Percentiles rank a stretch among this genome's conserved stretches.
Evolutionary conservation across 2,797 vertebrate species (phyloP).

Genomic region (Sebastes goodei): DNA sequence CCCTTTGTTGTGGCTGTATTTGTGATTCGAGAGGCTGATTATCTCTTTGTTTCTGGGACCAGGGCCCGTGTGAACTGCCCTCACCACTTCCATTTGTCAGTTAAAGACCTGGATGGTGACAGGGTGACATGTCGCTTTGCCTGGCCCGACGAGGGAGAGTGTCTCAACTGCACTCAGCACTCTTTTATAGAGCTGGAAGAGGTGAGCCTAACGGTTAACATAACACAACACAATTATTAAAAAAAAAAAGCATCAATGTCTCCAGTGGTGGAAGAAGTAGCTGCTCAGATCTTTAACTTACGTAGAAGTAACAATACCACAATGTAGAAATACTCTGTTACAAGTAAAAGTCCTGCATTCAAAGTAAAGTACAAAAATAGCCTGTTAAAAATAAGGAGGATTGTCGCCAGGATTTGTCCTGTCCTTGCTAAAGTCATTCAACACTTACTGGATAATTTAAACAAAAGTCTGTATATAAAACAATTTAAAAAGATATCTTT

Average conservation of each 20-base stretch:
- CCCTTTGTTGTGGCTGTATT: background rate
- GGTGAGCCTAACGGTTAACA: conserved; percentile 48
- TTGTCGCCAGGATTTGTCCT: too few relatives aligned
- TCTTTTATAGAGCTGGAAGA: conserved; percentile 72
- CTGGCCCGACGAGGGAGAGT: conserved; percentile 52
- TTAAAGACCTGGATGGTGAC: conserved; percentile 79
- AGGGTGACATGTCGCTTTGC: conserved; percentile 74
- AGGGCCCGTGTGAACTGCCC: conserved; percentile 72
- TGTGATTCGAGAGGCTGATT: background rate
- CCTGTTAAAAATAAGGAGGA: too few relatives aligned
- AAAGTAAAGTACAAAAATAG: too few relatives aligned
- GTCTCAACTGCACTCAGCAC: conserved; percentile 55
- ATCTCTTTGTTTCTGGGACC: background rate
- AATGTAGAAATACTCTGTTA: background rate
- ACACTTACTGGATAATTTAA: too few relatives aligned
- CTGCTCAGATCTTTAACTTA: background rate
- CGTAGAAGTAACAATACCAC: background rate
- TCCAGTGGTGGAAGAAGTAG: background rate
- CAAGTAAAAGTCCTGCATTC: background rate
- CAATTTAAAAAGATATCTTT: too few relatives aligned
- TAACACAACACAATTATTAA: background rate
- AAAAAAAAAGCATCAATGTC: background rate
- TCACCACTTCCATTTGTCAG: conserved; percentile 58
- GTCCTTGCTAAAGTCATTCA: too few relatives aligned
- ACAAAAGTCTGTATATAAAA: too few relatives aligned